These are phyloP conservation scores for Plecturocebus donacophilus DNA, from an alignment of 2,113 vertebrate genomes.

Conservation along the genomic window DNA sequence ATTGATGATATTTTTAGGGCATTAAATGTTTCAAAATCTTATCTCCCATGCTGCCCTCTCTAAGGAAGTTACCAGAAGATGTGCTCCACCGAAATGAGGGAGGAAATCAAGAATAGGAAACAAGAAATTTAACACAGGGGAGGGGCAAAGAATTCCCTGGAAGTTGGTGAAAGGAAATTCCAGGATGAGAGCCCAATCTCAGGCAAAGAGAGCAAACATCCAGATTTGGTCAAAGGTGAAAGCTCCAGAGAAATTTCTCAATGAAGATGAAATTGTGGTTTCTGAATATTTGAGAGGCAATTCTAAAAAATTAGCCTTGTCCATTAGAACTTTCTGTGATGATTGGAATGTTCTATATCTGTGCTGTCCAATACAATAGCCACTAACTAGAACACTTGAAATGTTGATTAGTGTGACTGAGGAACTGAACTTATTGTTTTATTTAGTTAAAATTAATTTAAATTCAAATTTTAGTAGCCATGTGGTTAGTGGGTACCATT, in stretches of 20 bases:
- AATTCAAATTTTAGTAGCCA: neutral
- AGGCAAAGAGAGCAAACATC: neutral
- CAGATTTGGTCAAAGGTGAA: neutral
- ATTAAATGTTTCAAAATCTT: neutral
- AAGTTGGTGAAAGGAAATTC: neutral
- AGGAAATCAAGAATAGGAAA: neutral
- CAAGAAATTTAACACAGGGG: neutral
- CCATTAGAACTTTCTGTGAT: neutral
- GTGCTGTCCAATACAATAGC: neutral
- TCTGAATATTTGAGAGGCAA: neutral
- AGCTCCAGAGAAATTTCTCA: neutral
- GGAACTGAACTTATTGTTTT: neutral
- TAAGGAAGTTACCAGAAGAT: conserved; percentile 6
- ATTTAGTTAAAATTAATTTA: neutral
- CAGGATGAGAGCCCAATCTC: neutral
- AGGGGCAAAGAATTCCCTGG: neutral
- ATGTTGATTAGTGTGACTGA: neutral
- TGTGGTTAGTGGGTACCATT: neutral
- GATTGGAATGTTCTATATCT: neutral
- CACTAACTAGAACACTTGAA: neutral
- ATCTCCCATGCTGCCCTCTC: neutral
- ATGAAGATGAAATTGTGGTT: neutral
- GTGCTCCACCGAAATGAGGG: neutral
- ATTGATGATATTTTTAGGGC: neutral
- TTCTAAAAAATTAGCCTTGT: neutral